Percentiles rank a stretch among this genome's conserved stretches.
These are phyloP conservation scores for Nomia melanderi DNA, from an alignment of 1,140 invertebrate species.

Conservation along the genomic window DNA sequence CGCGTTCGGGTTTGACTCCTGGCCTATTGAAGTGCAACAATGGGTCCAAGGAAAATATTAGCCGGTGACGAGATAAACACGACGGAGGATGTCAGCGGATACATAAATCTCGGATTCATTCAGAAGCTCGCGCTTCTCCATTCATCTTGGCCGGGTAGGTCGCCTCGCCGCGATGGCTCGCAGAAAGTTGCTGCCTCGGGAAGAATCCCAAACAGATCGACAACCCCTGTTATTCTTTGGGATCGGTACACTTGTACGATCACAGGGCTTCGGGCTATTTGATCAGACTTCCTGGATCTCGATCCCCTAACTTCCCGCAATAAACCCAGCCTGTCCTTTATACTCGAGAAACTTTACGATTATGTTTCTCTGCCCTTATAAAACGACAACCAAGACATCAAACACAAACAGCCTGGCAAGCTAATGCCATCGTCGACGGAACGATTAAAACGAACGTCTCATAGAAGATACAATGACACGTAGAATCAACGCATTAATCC, in stretches of 20 bases:
- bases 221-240: slow-evolving; percentile 9
- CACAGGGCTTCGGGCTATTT: not conserved
- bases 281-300: too few species aligned
- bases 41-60: slow-evolving; percentile 23
- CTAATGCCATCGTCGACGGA: too few species aligned
- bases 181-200: not conserved
- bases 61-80: slow-evolving; percentile 33
- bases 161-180: slow-evolving; percentile 17
- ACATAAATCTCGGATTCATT: slow-evolving; percentile 50
- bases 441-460: too few species aligned
- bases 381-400: too few species aligned
- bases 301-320: not conserved
- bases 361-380: too few species aligned
- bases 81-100: slow-evolving; percentile 19
- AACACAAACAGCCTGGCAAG: too few species aligned
- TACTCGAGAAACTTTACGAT: too few species aligned
- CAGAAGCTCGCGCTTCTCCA: slow-evolving; percentile 8
- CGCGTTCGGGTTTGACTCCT: slow-evolving; percentile 1
- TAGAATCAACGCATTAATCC: too few species aligned
- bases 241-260: not conserved
- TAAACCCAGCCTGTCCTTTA: too few species aligned
- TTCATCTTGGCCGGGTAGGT: slow-evolving; percentile 32
- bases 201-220: not conserved
- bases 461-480: too few species aligned
- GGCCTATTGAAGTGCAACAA: slow-evolving; percentile 1